phyloP scores from a whole-genome alignment of 2,888 invertebrate species.

The Octodonta nipae region DNA sequence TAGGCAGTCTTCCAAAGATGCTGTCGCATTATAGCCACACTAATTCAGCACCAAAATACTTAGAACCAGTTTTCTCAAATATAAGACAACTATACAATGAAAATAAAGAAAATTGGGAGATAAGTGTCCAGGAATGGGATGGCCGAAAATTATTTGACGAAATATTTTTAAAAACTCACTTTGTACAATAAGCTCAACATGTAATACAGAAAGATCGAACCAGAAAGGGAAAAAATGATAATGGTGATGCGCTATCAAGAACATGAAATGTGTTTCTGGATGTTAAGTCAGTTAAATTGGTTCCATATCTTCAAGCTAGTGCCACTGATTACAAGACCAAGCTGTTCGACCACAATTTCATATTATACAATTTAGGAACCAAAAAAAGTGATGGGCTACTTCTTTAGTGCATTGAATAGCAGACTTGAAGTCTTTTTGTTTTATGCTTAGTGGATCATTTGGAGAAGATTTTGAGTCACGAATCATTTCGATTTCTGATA shows the following conservation, averaged over 20 bases:
- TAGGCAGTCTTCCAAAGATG: constrained; percentile 1
- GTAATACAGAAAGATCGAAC: background rate
- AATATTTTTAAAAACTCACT: background rate
- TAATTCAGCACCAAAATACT: background rate
- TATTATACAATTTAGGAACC: background rate
- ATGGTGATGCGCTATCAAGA: background rate
- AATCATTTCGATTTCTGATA: background rate
- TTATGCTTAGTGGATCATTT: constrained; percentile 1
- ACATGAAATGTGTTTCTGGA: background rate
- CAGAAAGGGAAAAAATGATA: constrained; percentile 1
- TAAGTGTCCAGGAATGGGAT: background rate
- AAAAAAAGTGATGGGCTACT: background rate
- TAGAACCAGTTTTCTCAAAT: constrained; percentile 1
- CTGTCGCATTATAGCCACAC: constrained; percentile 1
- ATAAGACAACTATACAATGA: background rate
- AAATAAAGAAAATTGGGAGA: background rate
- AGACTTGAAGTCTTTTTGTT: background rate
- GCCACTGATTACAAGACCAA: background rate
- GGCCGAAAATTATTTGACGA: constrained; percentile 1
- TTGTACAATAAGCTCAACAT: background rate
- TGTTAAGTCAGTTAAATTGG: background rate
- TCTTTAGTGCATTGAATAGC: background rate
- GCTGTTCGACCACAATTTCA: constrained; percentile 1
- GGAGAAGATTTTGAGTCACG: background rate
- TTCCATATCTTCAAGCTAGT: constrained; percentile 1